These are phyloP conservation scores for Drosophila atroscutellata DNA, from an alignment of 2,888 invertebrate species.

Conservation along the genomic window DNA sequence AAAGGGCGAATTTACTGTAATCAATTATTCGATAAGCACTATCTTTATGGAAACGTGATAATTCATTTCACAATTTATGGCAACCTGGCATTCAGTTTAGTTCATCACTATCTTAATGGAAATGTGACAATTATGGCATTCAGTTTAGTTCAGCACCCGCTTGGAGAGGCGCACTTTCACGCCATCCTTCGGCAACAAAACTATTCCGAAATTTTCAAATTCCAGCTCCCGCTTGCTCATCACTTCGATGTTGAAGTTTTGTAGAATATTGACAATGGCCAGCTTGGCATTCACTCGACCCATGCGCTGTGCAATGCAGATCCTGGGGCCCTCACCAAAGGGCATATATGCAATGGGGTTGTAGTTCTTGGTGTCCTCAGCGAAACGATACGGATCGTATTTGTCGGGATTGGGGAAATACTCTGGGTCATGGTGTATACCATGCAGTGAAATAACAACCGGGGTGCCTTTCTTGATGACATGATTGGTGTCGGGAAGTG, in stretches of 20 bases:
- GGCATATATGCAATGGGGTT: conserved; percentile 82
- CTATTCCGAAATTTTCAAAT: conserved; percentile 66
- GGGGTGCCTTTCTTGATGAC: conserved; percentile 82
- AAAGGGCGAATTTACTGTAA: conserved; percentile 27
- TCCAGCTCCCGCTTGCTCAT: conserved; percentile 72
- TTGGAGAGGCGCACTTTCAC: conserved; percentile 72
- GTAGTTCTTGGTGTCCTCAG: conserved; percentile 70
- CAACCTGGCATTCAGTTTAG: background rate
- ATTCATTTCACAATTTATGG: conserved; percentile 9
- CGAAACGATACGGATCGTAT: conserved; percentile 85
- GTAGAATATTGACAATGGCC: conserved; percentile 73
- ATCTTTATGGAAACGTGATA: conserved; percentile 6
- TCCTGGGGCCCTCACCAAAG: conserved; percentile 84
- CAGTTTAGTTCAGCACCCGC: background rate
- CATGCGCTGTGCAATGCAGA: conserved; percentile 83
- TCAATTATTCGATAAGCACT: background rate
- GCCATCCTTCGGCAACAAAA: conserved; percentile 73
- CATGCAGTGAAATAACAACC: conserved; percentile 82
- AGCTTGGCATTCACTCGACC: conserved; percentile 78
- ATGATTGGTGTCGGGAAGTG: conserved; percentile 77
- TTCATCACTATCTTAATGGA: conserved; percentile 13
- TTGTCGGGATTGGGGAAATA: conserved; percentile 84
- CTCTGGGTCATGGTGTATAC: conserved; percentile 83
- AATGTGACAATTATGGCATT: background rate
- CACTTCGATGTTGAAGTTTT: conserved; percentile 71